phyloP scores from a whole-genome alignment of 2,113 vertebrate species.

The Nestor notabilis region DNA sequence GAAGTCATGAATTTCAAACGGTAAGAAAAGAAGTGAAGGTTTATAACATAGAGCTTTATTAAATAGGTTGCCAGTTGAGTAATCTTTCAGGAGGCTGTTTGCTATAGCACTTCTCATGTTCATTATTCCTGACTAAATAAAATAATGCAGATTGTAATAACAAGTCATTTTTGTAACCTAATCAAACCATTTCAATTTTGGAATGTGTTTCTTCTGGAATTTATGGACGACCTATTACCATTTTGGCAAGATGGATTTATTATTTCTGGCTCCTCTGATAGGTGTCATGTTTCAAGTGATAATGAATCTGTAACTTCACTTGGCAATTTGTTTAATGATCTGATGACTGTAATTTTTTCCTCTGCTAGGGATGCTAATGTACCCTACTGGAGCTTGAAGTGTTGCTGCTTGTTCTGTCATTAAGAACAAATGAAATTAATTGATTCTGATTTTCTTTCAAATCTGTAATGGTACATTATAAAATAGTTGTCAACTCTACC shows the following conservation, averaged over 20 bases:
- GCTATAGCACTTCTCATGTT: background rate
- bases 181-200: constrained; percentile 1
- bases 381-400: background rate
- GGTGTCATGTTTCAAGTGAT: constrained; percentile 46
- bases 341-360: constrained; percentile 12
- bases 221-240: background rate
- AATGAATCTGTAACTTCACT: constrained; percentile 46
- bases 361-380: constrained; percentile 12
- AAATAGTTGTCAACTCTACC: background rate
- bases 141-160: background rate
- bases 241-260: constrained; percentile 19
- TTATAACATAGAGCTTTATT: background rate
- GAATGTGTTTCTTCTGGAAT: background rate
- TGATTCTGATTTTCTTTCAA: constrained; percentile 8
- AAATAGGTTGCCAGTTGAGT: background rate
- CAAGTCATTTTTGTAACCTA: constrained; percentile 12
- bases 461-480: background rate
- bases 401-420: constrained; percentile 27
- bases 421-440: constrained; percentile 48
- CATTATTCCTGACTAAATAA: background rate
- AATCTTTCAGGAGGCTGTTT: background rate
- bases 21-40: background rate
- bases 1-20: background rate
- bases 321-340: constrained; percentile 57
- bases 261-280: constrained; percentile 36